These are phyloP conservation scores for Allophyes oxyacanthae DNA, from an alignment of 2,888 invertebrate species.

Conservation along the genomic window DNA sequence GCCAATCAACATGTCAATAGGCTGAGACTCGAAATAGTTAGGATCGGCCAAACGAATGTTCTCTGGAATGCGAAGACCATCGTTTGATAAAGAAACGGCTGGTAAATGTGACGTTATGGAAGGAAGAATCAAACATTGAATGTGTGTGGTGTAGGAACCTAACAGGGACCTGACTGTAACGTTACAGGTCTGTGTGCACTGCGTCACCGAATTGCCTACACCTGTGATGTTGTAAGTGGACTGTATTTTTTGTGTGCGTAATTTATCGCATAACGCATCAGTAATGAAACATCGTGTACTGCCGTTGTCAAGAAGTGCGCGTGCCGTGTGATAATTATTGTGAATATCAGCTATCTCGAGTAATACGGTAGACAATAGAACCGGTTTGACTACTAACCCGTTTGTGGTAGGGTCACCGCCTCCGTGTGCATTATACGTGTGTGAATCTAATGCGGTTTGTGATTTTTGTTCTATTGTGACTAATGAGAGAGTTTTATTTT, in stretches of 20 bases:
- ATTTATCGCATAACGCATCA: background rate
- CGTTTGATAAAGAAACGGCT: background rate
- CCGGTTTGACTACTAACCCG: conserved; percentile 8
- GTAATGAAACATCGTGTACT: conserved; percentile 10
- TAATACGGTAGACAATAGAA: conserved; percentile 9
- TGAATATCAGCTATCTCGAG: conserved; percentile 2
- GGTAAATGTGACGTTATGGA: conserved; percentile 4
- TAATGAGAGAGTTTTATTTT: too few relatives aligned
- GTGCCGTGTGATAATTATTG: conserved; percentile 3
- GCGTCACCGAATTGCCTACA: background rate
- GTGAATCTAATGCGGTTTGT: background rate
- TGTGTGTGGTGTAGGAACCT: background rate
- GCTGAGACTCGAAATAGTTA: background rate
- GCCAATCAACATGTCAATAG: conserved; percentile 16
- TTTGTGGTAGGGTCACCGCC: too few relatives aligned
- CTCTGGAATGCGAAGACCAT: background rate
- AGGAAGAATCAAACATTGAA: conserved; percentile 9
- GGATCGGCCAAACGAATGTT: conserved; percentile 3
- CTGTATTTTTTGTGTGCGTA: conserved; percentile 6
- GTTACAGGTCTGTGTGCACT: conserved; percentile 9
- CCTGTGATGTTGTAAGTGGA: conserved; percentile 11
- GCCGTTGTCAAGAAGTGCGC: conserved; percentile 9
- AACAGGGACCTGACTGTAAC: conserved; percentile 9
- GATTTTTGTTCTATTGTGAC: too few relatives aligned
- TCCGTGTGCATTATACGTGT: too few relatives aligned